These are phyloP conservation scores for Cebus imitator DNA, from an alignment of 2,113 vertebrate species.

Conservation along the genomic window DNA sequence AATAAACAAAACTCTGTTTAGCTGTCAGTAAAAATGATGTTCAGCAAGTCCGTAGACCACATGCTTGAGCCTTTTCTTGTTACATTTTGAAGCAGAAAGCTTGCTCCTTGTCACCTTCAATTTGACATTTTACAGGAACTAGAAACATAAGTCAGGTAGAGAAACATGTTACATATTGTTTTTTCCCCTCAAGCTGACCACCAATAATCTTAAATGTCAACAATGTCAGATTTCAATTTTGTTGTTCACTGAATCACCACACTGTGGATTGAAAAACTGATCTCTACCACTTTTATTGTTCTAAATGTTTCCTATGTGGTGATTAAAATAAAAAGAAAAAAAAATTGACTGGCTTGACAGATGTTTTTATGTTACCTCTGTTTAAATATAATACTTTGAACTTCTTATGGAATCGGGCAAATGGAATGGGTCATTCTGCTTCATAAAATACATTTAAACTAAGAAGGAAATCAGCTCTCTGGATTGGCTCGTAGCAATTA, in stretches of 20 bases:
- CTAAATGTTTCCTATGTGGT: conserved; percentile 51
- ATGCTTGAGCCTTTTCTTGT: conserved; percentile 39
- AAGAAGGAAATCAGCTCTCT: background rate
- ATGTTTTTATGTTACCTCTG: background rate
- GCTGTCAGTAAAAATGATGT: conserved; percentile 73
- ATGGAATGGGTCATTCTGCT: rapidly evolving
- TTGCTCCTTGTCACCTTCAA: conserved; percentile 75
- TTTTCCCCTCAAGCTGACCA: conserved; percentile 38
- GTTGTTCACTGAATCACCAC: conserved; percentile 72
- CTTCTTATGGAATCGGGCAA: background rate
- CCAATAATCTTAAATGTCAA: conserved; percentile 78
- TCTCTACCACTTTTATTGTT: conserved; percentile 61
- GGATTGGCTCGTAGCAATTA: background rate
- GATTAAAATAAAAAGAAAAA: background rate
- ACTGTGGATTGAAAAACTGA: conserved; percentile 2
- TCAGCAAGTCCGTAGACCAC: conserved; percentile 22
- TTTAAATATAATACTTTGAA: conserved; percentile 32
- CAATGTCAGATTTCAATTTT: conserved; percentile 80
- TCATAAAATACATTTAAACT: background rate
- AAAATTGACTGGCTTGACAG: conserved; percentile 38
- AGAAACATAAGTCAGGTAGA: conserved; percentile 71
- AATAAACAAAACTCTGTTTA: conserved; percentile 46
- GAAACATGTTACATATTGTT: conserved; percentile 66
- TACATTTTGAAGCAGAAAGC: conserved; percentile 45
- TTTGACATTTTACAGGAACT: conserved; percentile 79